Evolutionary conservation across 2,888 invertebrate genomes (phyloP).

Genomic region (Parascotia fuliginaria): DNA sequence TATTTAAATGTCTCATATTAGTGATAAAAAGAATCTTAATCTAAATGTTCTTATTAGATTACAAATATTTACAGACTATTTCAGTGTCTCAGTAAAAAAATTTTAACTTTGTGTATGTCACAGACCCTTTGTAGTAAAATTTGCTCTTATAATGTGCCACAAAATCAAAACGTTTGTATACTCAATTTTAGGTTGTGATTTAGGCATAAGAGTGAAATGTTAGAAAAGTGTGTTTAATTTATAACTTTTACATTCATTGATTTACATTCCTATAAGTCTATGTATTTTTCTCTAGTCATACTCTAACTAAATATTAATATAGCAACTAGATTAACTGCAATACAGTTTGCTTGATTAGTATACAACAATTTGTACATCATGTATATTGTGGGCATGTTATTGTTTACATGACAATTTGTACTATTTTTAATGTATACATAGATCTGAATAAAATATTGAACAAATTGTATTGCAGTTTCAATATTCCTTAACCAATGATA

Average conservation of each 20-base stretch:
- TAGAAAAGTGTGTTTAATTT: constrained; percentile 25
- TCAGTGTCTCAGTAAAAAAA: background rate
- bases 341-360: constrained; percentile 71
- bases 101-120: no score
- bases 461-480: constrained; percentile 86
- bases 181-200: constrained; percentile 79
- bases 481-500: constrained; percentile 61
- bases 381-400: constrained; percentile 68
- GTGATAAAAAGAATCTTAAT: constrained; percentile 2
- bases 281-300: constrained; percentile 62
- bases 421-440: constrained; percentile 59
- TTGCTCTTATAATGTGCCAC: constrained; percentile 52
- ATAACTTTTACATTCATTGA: constrained; percentile 31
- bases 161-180: constrained; percentile 49
- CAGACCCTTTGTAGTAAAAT: constrained; percentile 14
- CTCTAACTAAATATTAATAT: constrained; percentile 38
- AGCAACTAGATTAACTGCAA: constrained; percentile 71
- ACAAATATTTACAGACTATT: background rate
- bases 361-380: constrained; percentile 43
- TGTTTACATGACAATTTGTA: constrained; percentile 63
- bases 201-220: constrained; percentile 56
- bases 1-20: background rate
- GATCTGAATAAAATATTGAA: constrained; percentile 75
- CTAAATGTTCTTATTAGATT: background rate
- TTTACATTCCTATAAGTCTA: constrained; percentile 47